phyloP scores from a whole-genome alignment of 2,888 invertebrate genomes.

The Seladonia tumulorum region DNA sequence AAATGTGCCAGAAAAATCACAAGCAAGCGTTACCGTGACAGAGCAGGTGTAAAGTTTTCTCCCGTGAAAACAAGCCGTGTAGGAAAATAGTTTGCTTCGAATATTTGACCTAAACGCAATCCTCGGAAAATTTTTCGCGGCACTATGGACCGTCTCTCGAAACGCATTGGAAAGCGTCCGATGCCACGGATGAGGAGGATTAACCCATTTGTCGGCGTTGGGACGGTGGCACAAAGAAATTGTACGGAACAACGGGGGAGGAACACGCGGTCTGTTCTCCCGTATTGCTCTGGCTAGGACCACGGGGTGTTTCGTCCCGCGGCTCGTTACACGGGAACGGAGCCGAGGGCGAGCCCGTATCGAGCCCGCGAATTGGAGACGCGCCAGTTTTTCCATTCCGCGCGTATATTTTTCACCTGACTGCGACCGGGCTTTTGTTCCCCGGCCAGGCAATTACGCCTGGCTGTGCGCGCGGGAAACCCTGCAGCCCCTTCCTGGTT shows the following conservation, averaged over 20 bases:
- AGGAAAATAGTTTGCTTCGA: too few relatives aligned
- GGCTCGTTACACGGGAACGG: slow-evolving; percentile 24
- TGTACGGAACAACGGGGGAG: not conserved
- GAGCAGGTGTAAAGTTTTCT: too few relatives aligned
- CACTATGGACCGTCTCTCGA: too few relatives aligned
- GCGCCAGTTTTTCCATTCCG: slow-evolving; percentile 68
- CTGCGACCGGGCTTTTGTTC: slow-evolving; percentile 56
- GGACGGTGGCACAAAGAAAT: slow-evolving; percentile 23
- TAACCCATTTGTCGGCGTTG: not conserved
- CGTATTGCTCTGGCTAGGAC: slow-evolving; percentile 17
- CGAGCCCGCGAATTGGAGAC: slow-evolving; percentile 64
- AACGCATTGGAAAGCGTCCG: not conserved
- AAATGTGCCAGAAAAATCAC: too few relatives aligned
- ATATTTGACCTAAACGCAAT: too few relatives aligned
- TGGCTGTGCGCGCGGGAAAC: slow-evolving; percentile 34
- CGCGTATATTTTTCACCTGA: slow-evolving; percentile 62
- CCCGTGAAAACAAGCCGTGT: too few relatives aligned
- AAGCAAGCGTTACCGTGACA: too few relatives aligned
- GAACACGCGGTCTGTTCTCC: not conserved
- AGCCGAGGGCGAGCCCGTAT: slow-evolving; percentile 42
- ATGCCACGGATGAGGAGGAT: not conserved
- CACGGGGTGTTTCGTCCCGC: not conserved
- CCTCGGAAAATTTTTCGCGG: too few relatives aligned
- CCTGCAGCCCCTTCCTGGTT: slow-evolving; percentile 21
- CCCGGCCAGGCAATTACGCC: slow-evolving; percentile 52